These are phyloP conservation scores for Hydrophis major DNA, from an alignment of 2,797 vertebrate genomes.

Conservation along the genomic window DNA sequence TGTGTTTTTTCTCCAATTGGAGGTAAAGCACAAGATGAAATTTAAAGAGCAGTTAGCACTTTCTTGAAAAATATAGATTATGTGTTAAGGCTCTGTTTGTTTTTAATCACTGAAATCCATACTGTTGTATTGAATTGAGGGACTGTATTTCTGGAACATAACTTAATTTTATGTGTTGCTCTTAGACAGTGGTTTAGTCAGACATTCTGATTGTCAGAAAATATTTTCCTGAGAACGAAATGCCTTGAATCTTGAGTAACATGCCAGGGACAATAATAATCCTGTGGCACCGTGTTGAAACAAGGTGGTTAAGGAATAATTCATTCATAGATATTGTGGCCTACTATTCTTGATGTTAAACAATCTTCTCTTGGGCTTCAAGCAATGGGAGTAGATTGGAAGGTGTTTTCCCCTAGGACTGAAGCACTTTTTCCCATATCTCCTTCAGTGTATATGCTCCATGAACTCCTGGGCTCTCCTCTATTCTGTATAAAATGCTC, in stretches of 20 bases:
- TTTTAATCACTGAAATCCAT: slow-evolving; percentile 6
- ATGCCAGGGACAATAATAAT: not conserved
- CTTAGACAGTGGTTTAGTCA: not conserved
- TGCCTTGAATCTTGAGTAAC: not conserved
- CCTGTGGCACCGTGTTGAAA: not conserved
- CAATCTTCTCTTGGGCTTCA: not conserved
- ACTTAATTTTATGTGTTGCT: not conserved
- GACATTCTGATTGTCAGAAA: not conserved
- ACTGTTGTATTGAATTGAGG: not conserved
- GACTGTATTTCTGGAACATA: not conserved
- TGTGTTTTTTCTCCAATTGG: slow-evolving; percentile 26
- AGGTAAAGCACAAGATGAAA: slow-evolving; percentile 55
- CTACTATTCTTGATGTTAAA: not conserved
- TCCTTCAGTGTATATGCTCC: not conserved
- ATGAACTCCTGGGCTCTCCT: not conserved
- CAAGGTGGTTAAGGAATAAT: too few species aligned
- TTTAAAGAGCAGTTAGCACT: slow-evolving; percentile 43
- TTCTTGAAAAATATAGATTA: slow-evolving; percentile 45
- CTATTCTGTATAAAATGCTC: not conserved
- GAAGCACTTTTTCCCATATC: not conserved
- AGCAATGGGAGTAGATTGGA: too few species aligned
- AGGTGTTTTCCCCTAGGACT: not conserved
- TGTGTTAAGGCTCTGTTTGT: not conserved
- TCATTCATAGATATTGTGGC: not conserved
- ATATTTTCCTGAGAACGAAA: not conserved